Conservation (phyloP, 2,113 vertebrate genomes). For the Campylomormyrus numenius region DNA sequence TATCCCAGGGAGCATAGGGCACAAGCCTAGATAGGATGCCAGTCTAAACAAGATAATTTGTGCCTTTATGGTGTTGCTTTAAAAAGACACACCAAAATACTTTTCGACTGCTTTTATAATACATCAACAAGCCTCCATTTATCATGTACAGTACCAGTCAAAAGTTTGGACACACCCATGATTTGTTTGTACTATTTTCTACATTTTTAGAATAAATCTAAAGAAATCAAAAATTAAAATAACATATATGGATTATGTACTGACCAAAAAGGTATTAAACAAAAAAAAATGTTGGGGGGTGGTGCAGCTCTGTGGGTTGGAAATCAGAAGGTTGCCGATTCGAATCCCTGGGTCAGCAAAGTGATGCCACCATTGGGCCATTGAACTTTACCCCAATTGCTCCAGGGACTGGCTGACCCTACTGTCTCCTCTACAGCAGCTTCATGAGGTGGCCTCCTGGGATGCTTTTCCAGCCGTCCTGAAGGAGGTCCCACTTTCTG, state of each 20-base stretch:
- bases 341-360: neutral
- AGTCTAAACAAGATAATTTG: neutral
- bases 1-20: neutral
- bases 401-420: neutral
- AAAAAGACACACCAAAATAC: neutral
- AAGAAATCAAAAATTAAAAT: neutral
- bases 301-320: neutral
- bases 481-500: neutral
- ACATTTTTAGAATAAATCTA: neutral
- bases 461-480: neutral
- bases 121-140: neutral
- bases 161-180: neutral
- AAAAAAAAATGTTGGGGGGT: neutral
- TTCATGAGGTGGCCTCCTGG: neutral
- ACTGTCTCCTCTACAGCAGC: neutral
- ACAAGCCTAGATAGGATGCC: neutral
- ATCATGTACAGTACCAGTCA: neutral
- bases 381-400: neutral
- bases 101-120: neutral
- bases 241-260: neutral
- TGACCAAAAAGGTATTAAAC: neutral
- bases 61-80: neutral
- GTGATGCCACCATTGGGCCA: neutral
- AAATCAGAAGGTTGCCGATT: neutral
- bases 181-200: neutral